Evolutionary conservation across 2,888 invertebrate species (phyloP).

Genomic region (Auanema freiburgensis): DNA sequence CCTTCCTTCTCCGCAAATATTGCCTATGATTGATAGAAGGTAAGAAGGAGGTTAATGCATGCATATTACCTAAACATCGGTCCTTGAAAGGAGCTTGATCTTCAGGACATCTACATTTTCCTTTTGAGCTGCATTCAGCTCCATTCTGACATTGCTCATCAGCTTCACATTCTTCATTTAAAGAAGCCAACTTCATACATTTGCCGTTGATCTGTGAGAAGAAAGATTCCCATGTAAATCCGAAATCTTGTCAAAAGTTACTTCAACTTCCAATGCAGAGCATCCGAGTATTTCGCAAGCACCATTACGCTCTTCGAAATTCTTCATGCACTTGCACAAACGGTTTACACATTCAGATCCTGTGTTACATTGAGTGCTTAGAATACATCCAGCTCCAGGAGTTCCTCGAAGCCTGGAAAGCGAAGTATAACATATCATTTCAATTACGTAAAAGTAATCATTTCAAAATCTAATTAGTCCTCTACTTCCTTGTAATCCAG

Average conservation of each 20-base stretch:
- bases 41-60: background rate
- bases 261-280: constrained; percentile 18
- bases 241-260: too few relatives aligned
- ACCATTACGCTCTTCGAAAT: constrained; percentile 31
- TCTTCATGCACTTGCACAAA: constrained; percentile 42
- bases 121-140: constrained; percentile 32
- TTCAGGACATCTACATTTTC: constrained; percentile 38
- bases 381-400: constrained; percentile 50
- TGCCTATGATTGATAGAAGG: constrained; percentile 12
- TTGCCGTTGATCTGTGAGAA: constrained; percentile 23
- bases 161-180: constrained; percentile 43
- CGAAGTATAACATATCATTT: too few relatives aligned
- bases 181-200: constrained; percentile 24
- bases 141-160: constrained; percentile 48
- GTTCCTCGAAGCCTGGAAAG: constrained; percentile 34
- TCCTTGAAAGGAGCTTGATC: constrained; percentile 48
- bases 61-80: constrained; percentile 42
- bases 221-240: too few relatives aligned
- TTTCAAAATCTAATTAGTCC: background rate
- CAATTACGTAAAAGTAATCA: too few relatives aligned
- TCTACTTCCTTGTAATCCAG: background rate
- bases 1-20: constrained; percentile 28
- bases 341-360: constrained; percentile 45
- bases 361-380: constrained; percentile 47
- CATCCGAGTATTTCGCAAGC: constrained; percentile 32